phyloP scores from a whole-genome alignment of 2,113 vertebrate genomes.

The Malurus alboscapulatus region DNA sequence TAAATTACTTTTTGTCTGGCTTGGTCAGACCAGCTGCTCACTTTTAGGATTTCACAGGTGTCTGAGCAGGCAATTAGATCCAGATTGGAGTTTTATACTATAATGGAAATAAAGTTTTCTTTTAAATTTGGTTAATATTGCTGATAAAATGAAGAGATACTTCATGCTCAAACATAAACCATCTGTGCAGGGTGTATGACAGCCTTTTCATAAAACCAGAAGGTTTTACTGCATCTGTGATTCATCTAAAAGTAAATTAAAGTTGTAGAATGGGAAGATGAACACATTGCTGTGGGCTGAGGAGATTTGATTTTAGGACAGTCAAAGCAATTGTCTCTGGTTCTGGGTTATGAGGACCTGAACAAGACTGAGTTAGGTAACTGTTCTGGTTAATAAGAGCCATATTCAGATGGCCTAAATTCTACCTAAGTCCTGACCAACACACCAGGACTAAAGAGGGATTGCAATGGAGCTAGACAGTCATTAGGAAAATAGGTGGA shows the following conservation, averaged over 20 bases:
- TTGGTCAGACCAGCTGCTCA: background rate
- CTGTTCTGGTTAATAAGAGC: background rate
- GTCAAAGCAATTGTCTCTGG: background rate
- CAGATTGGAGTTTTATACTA: background rate
- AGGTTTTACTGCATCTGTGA: background rate
- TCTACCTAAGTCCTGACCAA: background rate
- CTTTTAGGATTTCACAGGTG: background rate
- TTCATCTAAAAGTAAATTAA: background rate
- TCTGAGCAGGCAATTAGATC: background rate
- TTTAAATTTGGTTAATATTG: background rate
- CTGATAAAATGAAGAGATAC: background rate
- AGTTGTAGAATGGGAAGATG: background rate
- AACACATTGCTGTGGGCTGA: background rate
- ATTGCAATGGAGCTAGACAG: background rate
- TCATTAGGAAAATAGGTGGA: background rate
- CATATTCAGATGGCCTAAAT: background rate
- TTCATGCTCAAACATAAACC: background rate
- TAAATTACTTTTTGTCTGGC: background rate
- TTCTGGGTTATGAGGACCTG: background rate
- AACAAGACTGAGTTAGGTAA: slow-evolving; percentile 3
- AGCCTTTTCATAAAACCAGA: background rate
- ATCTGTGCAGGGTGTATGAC: background rate
- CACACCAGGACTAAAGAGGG: background rate
- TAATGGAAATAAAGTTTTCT: background rate
- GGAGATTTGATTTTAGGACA: background rate